Evolutionary conservation across 2,113 vertebrate species (phyloP).

Genomic region (Bufo gargarizans): DNA sequence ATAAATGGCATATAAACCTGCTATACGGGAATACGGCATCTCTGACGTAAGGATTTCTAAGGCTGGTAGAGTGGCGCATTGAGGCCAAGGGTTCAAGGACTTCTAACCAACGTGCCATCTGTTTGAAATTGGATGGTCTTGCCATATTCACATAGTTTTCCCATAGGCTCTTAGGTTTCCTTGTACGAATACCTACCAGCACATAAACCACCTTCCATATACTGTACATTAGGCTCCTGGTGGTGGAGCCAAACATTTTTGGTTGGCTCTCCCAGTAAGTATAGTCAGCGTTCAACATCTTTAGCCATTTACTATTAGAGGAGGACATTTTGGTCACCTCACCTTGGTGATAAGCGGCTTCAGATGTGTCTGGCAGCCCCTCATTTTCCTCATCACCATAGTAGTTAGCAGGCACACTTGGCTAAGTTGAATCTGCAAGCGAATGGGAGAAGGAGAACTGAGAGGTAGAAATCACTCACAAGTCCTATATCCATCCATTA

Average conservation of each 20-base stretch:
- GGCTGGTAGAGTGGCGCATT: neutral
- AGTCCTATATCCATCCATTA: neutral
- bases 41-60: too few species aligned
- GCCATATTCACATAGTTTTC: too few species aligned
- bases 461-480: neutral
- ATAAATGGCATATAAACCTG: neutral
- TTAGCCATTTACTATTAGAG: neutral
- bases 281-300: too few species aligned
- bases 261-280: neutral
- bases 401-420: neutral
- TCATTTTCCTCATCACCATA: neutral
- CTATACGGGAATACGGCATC: neutral
- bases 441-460: neutral
- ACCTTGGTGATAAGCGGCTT: neutral
- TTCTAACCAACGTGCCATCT: neutral
- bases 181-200: neutral
- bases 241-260: neutral
- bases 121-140: too few species aligned
- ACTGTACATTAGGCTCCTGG: neutral
- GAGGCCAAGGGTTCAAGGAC: neutral
- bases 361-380: too few species aligned
- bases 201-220: neutral
- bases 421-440: neutral
- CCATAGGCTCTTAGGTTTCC: neutral
- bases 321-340: neutral